Evolutionary conservation across 2,797 vertebrate species (phyloP).

Genomic region (Dallia pectoralis): DNA sequence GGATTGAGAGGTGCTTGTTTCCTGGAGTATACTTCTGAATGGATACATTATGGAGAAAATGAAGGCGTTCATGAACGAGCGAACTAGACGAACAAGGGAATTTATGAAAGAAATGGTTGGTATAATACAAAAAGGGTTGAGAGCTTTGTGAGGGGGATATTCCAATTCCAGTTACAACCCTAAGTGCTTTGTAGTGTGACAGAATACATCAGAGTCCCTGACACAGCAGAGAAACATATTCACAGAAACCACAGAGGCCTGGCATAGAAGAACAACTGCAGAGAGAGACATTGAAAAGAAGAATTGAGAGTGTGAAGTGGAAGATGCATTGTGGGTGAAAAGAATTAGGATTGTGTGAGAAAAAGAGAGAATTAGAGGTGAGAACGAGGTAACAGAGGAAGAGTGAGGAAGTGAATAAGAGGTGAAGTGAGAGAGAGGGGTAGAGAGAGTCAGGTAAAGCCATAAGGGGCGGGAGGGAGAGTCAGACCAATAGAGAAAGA

Average conservation of each 20-base stretch:
- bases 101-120: not conserved
- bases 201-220: not conserved
- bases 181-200: not conserved
- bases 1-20: not conserved
- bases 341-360: too few species aligned
- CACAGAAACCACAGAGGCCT: slow-evolving; percentile 2
- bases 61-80: not conserved
- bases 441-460: too few species aligned
- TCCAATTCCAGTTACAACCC: not conserved
- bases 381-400: not conserved
- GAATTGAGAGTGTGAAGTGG: too few species aligned
- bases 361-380: not conserved
- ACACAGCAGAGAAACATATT: slow-evolving; percentile 5
- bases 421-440: not conserved
- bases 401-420: not conserved
- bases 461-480: too few species aligned
- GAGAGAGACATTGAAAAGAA: too few species aligned
- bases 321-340: too few species aligned
- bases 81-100: not conserved
- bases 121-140: too few species aligned
- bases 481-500: not conserved
- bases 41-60: not conserved
- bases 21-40: not conserved
- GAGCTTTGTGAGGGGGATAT: too few species aligned
- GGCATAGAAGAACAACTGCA: not conserved